Conservation (phyloP, 2,797 vertebrate species). For the Pristis pectinata region DNA sequence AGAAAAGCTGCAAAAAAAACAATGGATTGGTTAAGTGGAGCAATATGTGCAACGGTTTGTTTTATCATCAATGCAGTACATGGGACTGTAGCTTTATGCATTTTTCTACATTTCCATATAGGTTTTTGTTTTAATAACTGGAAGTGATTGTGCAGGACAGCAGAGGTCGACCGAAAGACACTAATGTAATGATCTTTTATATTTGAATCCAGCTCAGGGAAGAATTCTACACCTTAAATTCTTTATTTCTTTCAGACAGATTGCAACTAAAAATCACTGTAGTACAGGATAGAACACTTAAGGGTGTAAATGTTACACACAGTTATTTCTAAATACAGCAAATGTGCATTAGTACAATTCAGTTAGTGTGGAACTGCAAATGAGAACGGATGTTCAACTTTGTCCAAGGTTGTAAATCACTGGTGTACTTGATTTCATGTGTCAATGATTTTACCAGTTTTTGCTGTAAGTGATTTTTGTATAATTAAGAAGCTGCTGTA, state of each 20-base stretch:
- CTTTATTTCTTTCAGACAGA: background rate
- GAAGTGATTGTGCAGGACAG: background rate
- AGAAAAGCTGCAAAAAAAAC: background rate
- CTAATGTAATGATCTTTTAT: background rate
- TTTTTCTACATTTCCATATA: background rate
- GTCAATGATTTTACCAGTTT: background rate
- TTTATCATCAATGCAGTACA: background rate
- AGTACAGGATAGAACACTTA: background rate
- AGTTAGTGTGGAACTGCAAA: background rate
- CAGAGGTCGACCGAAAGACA: background rate
- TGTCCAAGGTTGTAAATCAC: background rate
- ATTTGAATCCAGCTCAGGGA: background rate
- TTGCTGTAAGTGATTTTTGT: background rate
- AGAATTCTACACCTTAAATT: background rate
- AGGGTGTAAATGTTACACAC: background rate
- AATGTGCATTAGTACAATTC: background rate
- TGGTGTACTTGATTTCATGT: background rate
- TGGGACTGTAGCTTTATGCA: background rate
- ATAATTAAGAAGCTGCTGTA: background rate
- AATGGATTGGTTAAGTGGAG: background rate
- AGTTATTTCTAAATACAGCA: background rate
- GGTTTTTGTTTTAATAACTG: background rate
- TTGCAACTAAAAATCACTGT: background rate
- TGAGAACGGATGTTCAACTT: background rate
- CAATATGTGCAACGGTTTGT: background rate